Conservation (phyloP, 2,113 vertebrate genomes). For the Cyprinodon brontotheroides region DNA sequence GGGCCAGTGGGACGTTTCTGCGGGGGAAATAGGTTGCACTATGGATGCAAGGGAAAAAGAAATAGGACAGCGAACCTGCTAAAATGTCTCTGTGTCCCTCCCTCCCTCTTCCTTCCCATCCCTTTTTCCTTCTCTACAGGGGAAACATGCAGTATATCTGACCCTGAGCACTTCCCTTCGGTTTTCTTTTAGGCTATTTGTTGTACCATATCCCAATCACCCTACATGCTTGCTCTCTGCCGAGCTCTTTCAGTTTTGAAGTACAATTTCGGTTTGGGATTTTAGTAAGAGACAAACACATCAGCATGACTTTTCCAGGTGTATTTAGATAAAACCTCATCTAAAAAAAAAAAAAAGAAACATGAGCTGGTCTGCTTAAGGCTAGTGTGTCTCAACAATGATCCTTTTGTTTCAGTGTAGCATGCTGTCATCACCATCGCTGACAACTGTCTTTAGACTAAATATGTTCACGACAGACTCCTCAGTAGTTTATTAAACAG, state of each 20-base stretch:
- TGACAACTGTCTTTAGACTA: conserved; percentile 16
- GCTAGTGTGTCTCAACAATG: conserved; percentile 25
- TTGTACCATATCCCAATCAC: conserved; percentile 34
- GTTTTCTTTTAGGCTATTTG: conserved; percentile 15
- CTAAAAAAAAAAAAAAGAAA: conserved; percentile 10
- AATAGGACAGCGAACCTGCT: conserved; percentile 63
- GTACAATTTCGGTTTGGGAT: background rate
- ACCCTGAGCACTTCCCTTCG: conserved; percentile 3
- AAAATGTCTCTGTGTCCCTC: conserved; percentile 43
- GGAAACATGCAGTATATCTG: conserved; percentile 59
- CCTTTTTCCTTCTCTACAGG: conserved; percentile 39
- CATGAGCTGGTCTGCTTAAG: background rate
- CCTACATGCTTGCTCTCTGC: background rate
- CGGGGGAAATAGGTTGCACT: conserved; percentile 50
- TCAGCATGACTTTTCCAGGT: conserved; percentile 6
- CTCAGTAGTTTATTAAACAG: background rate
- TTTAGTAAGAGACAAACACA: conserved; percentile 1
- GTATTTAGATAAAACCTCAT: conserved; percentile 10
- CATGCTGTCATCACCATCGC: conserved; percentile 31
- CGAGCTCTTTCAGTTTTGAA: background rate
- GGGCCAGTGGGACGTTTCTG: background rate
- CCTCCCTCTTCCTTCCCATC: conserved; percentile 9
- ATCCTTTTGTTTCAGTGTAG: conserved; percentile 35
- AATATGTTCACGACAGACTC: conserved; percentile 5
- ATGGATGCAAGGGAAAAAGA: conserved; percentile 22